These are phyloP conservation scores for Drosophila trichaetosa DNA, from an alignment of 2,888 invertebrate species.

Conservation along the genomic window DNA sequence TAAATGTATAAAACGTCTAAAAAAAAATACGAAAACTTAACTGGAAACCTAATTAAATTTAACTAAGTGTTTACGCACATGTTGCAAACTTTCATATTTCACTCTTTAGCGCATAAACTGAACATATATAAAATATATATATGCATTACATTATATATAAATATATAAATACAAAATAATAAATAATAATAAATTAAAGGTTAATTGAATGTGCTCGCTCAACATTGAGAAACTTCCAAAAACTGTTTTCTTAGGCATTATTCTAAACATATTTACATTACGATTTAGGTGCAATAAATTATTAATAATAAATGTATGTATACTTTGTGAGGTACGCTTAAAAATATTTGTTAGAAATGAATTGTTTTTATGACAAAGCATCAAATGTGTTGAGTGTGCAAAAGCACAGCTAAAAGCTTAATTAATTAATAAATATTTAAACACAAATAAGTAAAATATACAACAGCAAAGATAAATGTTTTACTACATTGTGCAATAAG, in stretches of 20 bases:
- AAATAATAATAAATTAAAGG: constrained; percentile 8
- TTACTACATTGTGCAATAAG: constrained; percentile 47
- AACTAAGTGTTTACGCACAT: constrained; percentile 66
- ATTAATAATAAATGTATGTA: constrained; percentile 46
- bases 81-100: constrained; percentile 67
- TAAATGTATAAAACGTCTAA: constrained; percentile 23
- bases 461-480: constrained; percentile 30
- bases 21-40: constrained; percentile 10
- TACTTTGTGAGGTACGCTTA: constrained; percentile 67
- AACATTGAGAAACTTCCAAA: constrained; percentile 47
- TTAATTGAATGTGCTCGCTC: constrained; percentile 42
- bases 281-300: constrained; percentile 46
- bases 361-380: constrained; percentile 55
- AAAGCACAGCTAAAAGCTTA: constrained; percentile 63
- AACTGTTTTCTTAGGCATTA: constrained; percentile 61
- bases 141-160: constrained; percentile 13
- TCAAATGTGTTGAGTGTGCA: constrained; percentile 58
- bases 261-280: constrained; percentile 59
- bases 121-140: constrained; percentile 18
- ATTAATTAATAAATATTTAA: constrained; percentile 34
- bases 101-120: constrained; percentile 39
- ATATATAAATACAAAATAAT: constrained; percentile 1
- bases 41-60: constrained; percentile 55
- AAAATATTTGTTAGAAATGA: constrained; percentile 60
- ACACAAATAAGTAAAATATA: constrained; percentile 13